Conservation (phyloP, 1,140 invertebrate species). For the Anadara kagoshimensis region DNA sequence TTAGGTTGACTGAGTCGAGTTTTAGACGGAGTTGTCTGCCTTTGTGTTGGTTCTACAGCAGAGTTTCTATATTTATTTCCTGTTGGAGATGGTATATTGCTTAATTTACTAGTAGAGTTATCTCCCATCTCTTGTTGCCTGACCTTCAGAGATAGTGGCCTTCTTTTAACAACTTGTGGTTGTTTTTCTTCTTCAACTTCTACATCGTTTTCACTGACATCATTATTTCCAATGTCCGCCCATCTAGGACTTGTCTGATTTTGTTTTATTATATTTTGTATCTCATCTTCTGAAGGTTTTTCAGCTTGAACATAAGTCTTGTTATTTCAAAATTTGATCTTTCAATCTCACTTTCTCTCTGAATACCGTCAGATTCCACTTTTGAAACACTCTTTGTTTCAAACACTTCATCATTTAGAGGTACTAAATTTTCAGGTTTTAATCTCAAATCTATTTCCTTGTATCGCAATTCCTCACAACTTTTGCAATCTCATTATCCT, state of each 20-base stretch:
- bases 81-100: conserved; percentile 1
- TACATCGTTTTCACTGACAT: not conserved
- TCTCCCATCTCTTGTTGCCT: conserved; percentile 5
- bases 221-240: not conserved
- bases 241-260: conserved; percentile 7
- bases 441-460: conserved; percentile 8
- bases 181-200: not conserved
- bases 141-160: conserved; percentile 19
- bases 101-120: not conserved
- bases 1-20: conserved; percentile 34
- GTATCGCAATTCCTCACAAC: not conserved
- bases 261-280: conserved; percentile 4
- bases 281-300: conserved; percentile 26
- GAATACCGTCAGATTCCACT: not conserved
- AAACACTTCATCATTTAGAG: conserved; percentile 14
- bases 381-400: not conserved
- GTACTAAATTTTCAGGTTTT: conserved; percentile 31
- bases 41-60: conserved; percentile 16
- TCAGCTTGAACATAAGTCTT: conserved; percentile 35
- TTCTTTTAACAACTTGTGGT: conserved; percentile 5
- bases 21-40: conserved; percentile 22
- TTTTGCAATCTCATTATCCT: not conserved
- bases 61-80: conserved; percentile 3
- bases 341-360: not conserved
- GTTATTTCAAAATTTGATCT: conserved; percentile 2